phyloP scores from a whole-genome alignment of 2,888 invertebrate species.

The Scotopteryx bipunctaria region DNA sequence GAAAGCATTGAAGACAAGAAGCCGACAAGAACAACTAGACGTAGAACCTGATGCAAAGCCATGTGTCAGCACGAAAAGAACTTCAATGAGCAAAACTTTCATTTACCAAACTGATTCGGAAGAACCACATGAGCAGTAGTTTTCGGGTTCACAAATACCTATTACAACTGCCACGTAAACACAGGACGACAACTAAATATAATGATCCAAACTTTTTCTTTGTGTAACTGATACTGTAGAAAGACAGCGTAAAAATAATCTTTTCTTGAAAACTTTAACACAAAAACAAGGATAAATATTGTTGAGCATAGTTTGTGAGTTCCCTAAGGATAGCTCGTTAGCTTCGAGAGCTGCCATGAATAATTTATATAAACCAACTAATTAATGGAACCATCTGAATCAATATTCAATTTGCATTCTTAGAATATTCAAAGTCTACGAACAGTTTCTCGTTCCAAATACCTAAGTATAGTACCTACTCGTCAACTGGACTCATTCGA shows the following conservation, averaged over 20 bases:
- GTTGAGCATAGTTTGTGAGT: slow-evolving; percentile 21
- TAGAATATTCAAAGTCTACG: slow-evolving; percentile 33
- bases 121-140: no score
- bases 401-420: slow-evolving; percentile 41
- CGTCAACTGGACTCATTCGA: background rate
- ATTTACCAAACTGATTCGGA: no score
- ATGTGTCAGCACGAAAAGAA: no score
- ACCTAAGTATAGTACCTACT: background rate
- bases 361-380: slow-evolving; percentile 38
- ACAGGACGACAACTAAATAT: no score
- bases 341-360: slow-evolving; percentile 34
- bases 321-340: slow-evolving; percentile 35
- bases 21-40: no score
- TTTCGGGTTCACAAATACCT: no score
- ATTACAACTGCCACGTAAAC: no score
- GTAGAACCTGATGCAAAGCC: no score
- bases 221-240: no score
- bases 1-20: no score
- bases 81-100: no score
- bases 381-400: slow-evolving; percentile 40
- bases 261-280: slow-evolving; percentile 11
- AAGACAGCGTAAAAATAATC: slow-evolving; percentile 4
- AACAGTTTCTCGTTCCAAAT: background rate
- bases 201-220: no score
- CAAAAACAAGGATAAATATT: slow-evolving; percentile 22